phyloP scores from a whole-genome alignment of 2,888 invertebrate species.

The Melanophora roralis region DNA sequence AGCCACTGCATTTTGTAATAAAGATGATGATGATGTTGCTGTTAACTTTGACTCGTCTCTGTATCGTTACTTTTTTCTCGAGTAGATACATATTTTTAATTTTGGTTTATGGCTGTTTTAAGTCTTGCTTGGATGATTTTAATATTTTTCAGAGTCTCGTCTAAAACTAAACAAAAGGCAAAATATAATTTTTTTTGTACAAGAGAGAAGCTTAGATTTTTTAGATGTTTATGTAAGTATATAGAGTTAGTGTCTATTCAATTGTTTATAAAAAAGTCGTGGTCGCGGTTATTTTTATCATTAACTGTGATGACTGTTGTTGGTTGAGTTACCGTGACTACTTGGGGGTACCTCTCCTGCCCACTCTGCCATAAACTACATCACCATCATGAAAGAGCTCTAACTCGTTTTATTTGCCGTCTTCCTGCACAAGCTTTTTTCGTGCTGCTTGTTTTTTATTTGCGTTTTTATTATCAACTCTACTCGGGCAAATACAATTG shows the following conservation, averaged over 20 bases:
- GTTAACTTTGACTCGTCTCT: constrained; percentile 40
- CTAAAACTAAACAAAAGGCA: constrained; percentile 23
- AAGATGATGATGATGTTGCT: constrained; percentile 37
- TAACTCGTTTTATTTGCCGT: constrained; percentile 61
- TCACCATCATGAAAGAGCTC: too few relatives aligned
- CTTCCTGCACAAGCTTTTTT: constrained; percentile 50
- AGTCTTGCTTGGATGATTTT: constrained; percentile 60
- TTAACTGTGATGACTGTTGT: background rate
- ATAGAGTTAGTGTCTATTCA: constrained; percentile 35
- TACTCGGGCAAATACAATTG: constrained; percentile 50
- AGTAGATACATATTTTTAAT: constrained; percentile 32
- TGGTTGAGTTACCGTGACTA: constrained; percentile 14
- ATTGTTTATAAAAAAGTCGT: constrained; percentile 52
- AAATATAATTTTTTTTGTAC: background rate
- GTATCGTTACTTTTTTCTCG: constrained; percentile 4
- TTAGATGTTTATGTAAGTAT: too few relatives aligned
- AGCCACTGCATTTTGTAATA: constrained; percentile 19
- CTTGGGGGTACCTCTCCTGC: constrained; percentile 48
- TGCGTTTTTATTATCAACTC: constrained; percentile 49
- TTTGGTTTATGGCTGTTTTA: constrained; percentile 38
- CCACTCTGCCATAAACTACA: constrained; percentile 44
- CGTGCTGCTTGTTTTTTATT: constrained; percentile 2
- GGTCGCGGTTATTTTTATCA: constrained; percentile 42
- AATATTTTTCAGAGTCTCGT: constrained; percentile 58
- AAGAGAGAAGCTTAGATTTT: constrained; percentile 38